phyloP scores from a whole-genome alignment of 2,113 vertebrate genomes.

The Pelmatolapia mariae region DNA sequence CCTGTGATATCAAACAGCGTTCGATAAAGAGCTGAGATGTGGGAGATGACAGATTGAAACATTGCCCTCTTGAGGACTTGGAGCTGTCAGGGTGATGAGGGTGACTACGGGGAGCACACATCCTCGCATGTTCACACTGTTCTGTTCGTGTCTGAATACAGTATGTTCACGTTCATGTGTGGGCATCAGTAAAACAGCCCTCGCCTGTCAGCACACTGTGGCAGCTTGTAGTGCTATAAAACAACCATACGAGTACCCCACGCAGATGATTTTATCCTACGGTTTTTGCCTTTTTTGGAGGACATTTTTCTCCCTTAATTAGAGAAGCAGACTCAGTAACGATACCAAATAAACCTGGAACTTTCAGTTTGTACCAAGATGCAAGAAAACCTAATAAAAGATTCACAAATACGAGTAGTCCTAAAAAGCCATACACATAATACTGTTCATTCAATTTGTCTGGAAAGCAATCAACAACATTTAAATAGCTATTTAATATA shows the following conservation, averaged over 20 bases:
- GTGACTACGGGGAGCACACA: background rate
- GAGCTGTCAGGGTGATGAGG: background rate
- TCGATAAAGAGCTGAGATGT: background rate
- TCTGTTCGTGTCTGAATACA: background rate
- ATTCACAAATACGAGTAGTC: background rate
- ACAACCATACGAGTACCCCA: background rate
- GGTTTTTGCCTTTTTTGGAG: background rate
- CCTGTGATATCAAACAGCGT: background rate
- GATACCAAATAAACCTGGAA: background rate
- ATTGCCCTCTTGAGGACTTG: background rate
- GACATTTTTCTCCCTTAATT: background rate
- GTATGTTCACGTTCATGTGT: background rate
- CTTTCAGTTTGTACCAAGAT: background rate
- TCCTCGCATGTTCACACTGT: background rate
- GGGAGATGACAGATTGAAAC: background rate
- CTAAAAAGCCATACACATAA: background rate
- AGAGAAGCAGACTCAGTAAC: background rate
- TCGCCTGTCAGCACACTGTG: background rate
- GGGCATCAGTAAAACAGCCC: background rate
- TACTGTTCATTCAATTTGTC: background rate
- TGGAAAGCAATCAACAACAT: background rate
- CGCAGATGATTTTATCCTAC: background rate
- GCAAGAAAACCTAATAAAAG: background rate
- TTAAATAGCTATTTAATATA: background rate
- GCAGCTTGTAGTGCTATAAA: background rate